These are phyloP conservation scores for Octopus bimaculoides DNA, from an alignment of 1,140 invertebrate species.

Conservation along the genomic window DNA sequence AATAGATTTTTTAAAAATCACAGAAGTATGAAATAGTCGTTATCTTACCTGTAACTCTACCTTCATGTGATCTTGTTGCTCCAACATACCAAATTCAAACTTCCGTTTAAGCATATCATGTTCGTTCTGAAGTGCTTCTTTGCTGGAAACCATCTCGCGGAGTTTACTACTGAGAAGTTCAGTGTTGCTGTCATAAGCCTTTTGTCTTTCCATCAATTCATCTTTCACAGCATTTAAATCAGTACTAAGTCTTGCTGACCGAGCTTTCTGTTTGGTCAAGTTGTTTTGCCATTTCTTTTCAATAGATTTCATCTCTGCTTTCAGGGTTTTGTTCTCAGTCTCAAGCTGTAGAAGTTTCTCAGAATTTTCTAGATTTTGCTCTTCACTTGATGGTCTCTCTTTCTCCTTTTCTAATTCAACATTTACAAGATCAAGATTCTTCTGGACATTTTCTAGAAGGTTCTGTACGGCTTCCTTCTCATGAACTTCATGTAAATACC, in stretches of 20 bases:
- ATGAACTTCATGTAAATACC: conserved; percentile 21
- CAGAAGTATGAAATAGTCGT: too few species aligned
- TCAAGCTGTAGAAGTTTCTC: conserved; percentile 23
- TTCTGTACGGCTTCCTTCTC: conserved; percentile 31
- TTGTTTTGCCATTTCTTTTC: conserved; percentile 35
- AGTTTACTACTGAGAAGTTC: conserved; percentile 39
- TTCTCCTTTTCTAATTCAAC: conserved; percentile 22
- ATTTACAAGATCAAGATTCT: conserved; percentile 27
- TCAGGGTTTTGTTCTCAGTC: conserved; percentile 31
- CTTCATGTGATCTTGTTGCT: conserved; percentile 45
- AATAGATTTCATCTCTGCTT: conserved; percentile 31
- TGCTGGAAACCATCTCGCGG: conserved; percentile 38
- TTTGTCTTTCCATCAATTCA: conserved; percentile 49
- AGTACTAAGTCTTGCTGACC: conserved; percentile 33
- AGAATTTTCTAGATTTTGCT: conserved; percentile 17
- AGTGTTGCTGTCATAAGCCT: conserved; percentile 46
- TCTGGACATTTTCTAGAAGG: conserved; percentile 27
- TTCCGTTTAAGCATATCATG: conserved; percentile 43
- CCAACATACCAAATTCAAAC: conserved; percentile 42
- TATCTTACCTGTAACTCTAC: conserved; percentile 44
- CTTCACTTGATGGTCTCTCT: conserved; percentile 9
- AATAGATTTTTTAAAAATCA: too few species aligned
- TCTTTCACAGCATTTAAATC: conserved; percentile 45
- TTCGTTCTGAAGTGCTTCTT: conserved; percentile 43
- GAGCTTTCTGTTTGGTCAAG: conserved; percentile 33